Conservation (phyloP, 2,113 vertebrate species). For the Dolichallabes microphthalmus region DNA sequence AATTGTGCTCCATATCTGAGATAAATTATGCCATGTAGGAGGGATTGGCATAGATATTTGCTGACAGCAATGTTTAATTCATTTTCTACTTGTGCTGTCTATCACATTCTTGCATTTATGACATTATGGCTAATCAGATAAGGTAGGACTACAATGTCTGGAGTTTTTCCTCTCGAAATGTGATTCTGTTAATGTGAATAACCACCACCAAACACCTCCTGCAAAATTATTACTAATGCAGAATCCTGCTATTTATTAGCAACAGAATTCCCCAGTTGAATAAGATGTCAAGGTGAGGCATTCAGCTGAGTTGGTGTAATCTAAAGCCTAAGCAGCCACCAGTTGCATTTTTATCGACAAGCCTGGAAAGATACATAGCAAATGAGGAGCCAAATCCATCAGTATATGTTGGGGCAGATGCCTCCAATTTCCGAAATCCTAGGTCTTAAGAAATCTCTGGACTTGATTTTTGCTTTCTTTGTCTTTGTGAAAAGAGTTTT, state of each 20-base stretch:
- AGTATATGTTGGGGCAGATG: constrained; percentile 51
- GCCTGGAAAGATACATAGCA: constrained; percentile 44
- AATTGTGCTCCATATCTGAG: constrained; percentile 74
- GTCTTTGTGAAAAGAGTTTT: constrained; percentile 51
- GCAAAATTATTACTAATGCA: neutral
- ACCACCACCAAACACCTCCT: constrained; percentile 34
- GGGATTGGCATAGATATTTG: constrained; percentile 66
- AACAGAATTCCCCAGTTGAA: constrained; percentile 27
- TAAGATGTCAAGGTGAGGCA: constrained; percentile 12
- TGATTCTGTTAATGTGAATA: constrained; percentile 70
- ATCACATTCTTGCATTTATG: constrained; percentile 77
- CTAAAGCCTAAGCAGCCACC: constrained; percentile 14
- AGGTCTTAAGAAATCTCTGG: constrained; percentile 45
- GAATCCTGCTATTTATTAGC: neutral
- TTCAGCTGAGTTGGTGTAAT: constrained; percentile 3
- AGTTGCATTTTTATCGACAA: constrained; percentile 23
- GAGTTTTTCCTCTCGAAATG: constrained; percentile 67
- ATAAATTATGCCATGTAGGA: constrained; percentile 68
- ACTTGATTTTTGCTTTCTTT: constrained; percentile 45
- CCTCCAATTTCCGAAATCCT: constrained; percentile 46
- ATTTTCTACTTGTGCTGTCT: constrained; percentile 70
- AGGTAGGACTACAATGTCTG: constrained; percentile 67
- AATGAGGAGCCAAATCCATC: constrained; percentile 43
- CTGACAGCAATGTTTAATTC: constrained; percentile 72
- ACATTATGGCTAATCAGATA: constrained; percentile 76